Conservation (phyloP, 1,140 invertebrate genomes). For the Heliconius congener region DNA sequence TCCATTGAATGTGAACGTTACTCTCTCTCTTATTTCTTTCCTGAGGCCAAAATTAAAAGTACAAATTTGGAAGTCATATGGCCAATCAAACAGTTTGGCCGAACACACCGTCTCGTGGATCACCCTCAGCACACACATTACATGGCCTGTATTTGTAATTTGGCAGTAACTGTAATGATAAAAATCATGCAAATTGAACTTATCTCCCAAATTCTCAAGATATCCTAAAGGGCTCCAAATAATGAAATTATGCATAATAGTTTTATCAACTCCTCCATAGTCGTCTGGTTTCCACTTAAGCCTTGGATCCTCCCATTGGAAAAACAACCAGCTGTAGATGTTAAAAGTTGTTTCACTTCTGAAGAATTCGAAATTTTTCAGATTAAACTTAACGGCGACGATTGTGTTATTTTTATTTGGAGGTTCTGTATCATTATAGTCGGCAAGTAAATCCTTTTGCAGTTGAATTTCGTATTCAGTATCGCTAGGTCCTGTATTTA, state of each 20-base stretch:
- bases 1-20: slow-evolving; percentile 30
- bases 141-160: slow-evolving; percentile 17
- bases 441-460: not conserved
- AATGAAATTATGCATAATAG: not conserved
- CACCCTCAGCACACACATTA: slow-evolving; percentile 27
- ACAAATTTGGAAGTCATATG: slow-evolving; percentile 51
- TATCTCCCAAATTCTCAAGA: slow-evolving; percentile 20
- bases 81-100: slow-evolving; percentile 45
- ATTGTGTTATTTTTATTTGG: slow-evolving; percentile 28
- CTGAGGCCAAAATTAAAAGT: slow-evolving; percentile 35
- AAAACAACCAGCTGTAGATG: slow-evolving; percentile 35
- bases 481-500: not conserved
- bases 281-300: slow-evolving; percentile 43
- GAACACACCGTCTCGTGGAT: slow-evolving; percentile 31
- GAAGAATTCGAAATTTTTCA: slow-evolving; percentile 45
- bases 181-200: slow-evolving; percentile 3
- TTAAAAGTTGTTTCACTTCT: slow-evolving; percentile 38
- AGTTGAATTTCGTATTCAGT: not conserved
- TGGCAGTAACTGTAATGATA: slow-evolving; percentile 14
- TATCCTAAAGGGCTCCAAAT: slow-evolving; percentile 43
- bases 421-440: not conserved
- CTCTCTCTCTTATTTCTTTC: slow-evolving; percentile 10
- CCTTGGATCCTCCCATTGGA: slow-evolving; percentile 41
- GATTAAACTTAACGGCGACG: slow-evolving; percentile 29
- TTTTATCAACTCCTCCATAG: slow-evolving; percentile 36